Base-by-base conservation (phyloP, 1,140 invertebrate species). In the Sarcophaga bullata region DNA sequence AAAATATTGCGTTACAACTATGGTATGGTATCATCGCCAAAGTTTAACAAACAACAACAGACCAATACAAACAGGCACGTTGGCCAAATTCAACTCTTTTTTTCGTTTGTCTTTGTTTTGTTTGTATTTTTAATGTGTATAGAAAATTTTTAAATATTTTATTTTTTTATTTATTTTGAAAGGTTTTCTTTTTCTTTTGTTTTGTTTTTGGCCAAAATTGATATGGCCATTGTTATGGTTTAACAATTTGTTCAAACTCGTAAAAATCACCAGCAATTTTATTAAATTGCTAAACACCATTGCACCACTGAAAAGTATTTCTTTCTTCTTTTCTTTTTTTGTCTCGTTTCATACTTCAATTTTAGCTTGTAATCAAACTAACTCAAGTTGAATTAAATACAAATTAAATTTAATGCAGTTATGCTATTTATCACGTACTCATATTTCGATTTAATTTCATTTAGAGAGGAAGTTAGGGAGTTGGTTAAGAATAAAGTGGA, bases 351-450 rank as follows among this genome's bases (percentile, higher is more conserved):
- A 37, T 37, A 4, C 25, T 37, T 37, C 25, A 37, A 37, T 37
- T 37, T 37, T 37, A 2, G 25, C 25, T 37, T 37, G 25, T 37
- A 37, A 37, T 37, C 1, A 37, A 2, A 37, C 25, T 4, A 37
- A 37, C 25, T 37, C 25, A 37, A n/a, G n/a, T n/a, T n/a, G n/a
- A n/a, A n/a, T n/a, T n/a, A n/a, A 58, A 15, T 58, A 13, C 52
- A 15, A 15, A 13, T 58, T 13, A 7, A 58, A n/a, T 58, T n/a
- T n/a, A 13, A 58, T 15, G 54, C n/a, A 58, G 54, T 58, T 58
- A 13, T 58, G 54, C 54, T 58, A 58, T 58, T 58, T 58, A 58
- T 58, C 54, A 58, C 54, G 54, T 58, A 58, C 54, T 58, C 13
- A n/a, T 58, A 58, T 58, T 58, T 58, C 54, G 15, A n/a, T 58